phyloP scores from a whole-genome alignment of 2,888 invertebrate genomes.

The Myathropa florea region DNA sequence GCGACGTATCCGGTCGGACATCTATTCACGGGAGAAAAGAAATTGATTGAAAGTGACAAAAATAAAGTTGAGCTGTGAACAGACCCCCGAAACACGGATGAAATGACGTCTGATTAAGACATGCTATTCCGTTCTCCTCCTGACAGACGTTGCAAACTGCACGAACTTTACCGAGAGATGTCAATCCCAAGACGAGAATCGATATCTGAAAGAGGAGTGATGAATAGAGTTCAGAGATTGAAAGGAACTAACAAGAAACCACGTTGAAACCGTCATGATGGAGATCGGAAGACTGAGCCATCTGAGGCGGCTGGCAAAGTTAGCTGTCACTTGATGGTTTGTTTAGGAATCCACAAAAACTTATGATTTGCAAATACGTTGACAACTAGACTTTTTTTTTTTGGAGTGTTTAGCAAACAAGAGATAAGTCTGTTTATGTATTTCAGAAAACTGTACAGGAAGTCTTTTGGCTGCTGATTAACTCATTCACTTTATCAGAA shows the following conservation, averaged over 20 bases:
- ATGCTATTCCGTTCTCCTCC: slow-evolving; percentile 74
- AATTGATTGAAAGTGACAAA: background rate
- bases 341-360: slow-evolving; percentile 4
- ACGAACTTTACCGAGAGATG: background rate
- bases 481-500: too few species aligned
- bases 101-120: slow-evolving; percentile 76
- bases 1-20: slow-evolving; percentile 71
- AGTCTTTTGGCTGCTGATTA: background rate
- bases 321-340: background rate
- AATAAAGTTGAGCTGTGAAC: background rate
- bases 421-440: background rate
- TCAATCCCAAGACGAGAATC: background rate
- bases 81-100: slow-evolving; percentile 76
- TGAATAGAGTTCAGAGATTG: background rate
- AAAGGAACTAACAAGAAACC: background rate
- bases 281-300: background rate
- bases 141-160: slow-evolving; percentile 76
- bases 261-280: background rate
- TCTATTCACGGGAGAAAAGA: slow-evolving; percentile 20
- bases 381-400: background rate
- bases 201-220: background rate
- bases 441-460: background rate
- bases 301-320: background rate
- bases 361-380: background rate
- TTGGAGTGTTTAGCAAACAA: background rate